Evolutionary conservation across 2,113 vertebrate species (phyloP).

Genomic region (Callopanchax toddi): DNA sequence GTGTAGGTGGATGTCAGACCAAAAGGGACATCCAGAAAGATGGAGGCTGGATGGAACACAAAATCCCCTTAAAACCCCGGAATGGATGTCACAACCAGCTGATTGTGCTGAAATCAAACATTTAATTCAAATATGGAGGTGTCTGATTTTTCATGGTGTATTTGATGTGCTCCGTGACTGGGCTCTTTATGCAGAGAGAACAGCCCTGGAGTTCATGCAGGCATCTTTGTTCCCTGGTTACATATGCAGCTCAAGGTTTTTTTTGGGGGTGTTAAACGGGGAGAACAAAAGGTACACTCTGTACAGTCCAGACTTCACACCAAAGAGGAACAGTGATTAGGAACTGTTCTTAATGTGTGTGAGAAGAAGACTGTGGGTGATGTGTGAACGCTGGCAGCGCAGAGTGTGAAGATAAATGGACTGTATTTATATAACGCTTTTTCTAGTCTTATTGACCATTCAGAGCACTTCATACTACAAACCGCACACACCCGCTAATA

Average conservation of each 20-base stretch:
- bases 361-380: slow-evolving; percentile 50
- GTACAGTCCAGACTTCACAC: slow-evolving; percentile 35
- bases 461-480: neutral
- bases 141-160: slow-evolving; percentile 1
- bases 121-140: slow-evolving; percentile 12
- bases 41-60: slow-evolving; percentile 2
- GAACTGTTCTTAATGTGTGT: slow-evolving; percentile 37
- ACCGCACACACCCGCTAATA: neutral
- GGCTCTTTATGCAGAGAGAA: neutral
- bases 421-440: slow-evolving; percentile 9
- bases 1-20: slow-evolving; percentile 43
- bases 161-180: slow-evolving; percentile 7
- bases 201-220: neutral
- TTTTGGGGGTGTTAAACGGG: neutral
- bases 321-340: slow-evolving; percentile 44
- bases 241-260: slow-evolving; percentile 8
- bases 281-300: slow-evolving; percentile 21
- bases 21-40: slow-evolving; percentile 26
- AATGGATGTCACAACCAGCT: neutral
- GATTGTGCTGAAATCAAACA: slow-evolving; percentile 22
- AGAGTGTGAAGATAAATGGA: slow-evolving; percentile 41
- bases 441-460: neutral
- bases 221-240: neutral
- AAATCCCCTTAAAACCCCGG: slow-evolving; percentile 4
- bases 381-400: slow-evolving; percentile 56